These are phyloP conservation scores for Rhagonycha fulva DNA, from an alignment of 2,888 invertebrate species.

Conservation along the genomic window DNA sequence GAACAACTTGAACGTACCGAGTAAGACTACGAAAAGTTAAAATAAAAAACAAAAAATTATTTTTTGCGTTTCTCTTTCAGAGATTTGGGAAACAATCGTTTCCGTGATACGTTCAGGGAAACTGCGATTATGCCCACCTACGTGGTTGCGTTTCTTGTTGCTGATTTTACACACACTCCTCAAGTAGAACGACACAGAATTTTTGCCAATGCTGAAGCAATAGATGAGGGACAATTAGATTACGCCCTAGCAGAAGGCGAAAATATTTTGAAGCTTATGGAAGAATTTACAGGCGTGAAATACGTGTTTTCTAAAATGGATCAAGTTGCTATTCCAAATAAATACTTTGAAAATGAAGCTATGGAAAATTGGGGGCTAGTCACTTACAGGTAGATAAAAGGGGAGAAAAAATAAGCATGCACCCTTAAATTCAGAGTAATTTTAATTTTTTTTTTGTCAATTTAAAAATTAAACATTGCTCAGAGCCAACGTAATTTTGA, in stretches of 20 bases:
- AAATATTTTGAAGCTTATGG: conserved; percentile 57
- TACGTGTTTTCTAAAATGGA: conserved; percentile 67
- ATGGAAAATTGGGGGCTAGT: conserved; percentile 96
- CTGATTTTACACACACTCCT: conserved; percentile 55
- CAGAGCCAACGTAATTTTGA: too few relatives aligned
- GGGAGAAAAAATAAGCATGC: too few relatives aligned
- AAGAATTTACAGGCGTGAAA: conserved; percentile 60
- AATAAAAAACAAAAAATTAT: not conserved
- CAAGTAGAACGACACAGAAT: conserved; percentile 39
- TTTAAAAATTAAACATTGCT: too few relatives aligned
- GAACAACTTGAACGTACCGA: conserved; percentile 1
- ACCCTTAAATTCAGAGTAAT: too few relatives aligned
- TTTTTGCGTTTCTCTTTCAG: not conserved
- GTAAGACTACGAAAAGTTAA: not conserved
- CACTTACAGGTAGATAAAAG: conserved; percentile 64
- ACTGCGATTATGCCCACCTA: conserved; percentile 72
- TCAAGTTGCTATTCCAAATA: conserved; percentile 79
- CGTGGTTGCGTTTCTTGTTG: conserved; percentile 74
- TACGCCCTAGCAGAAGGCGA: conserved; percentile 56
- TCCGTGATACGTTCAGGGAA: conserved; percentile 10
- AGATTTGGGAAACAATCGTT: conserved; percentile 13
- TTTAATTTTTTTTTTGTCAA: too few relatives aligned
- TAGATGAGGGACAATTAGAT: conserved; percentile 42
- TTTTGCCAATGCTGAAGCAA: conserved; percentile 39
- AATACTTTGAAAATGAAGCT: conserved; percentile 73